Evolutionary conservation across 2,113 vertebrate genomes (phyloP).

Genomic region (Zosterops lateralis): DNA sequence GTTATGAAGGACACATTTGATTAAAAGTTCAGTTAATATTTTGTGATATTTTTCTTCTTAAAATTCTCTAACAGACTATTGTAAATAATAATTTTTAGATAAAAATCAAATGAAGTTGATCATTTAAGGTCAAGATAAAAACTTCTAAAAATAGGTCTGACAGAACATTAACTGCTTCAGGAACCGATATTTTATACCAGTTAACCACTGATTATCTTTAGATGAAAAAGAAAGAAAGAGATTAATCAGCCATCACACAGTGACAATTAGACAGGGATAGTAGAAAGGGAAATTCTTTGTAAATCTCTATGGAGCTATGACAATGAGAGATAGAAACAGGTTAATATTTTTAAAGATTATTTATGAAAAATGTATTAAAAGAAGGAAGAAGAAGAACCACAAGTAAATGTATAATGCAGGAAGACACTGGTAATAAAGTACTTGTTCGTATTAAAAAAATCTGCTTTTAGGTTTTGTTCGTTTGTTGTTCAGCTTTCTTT

Average conservation of each 20-base stretch:
- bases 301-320: background rate
- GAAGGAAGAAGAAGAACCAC: background rate
- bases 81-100: background rate
- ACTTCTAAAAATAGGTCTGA: background rate
- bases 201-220: constrained; percentile 1
- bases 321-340: background rate
- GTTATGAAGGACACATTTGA: background rate
- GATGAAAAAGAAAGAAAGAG: constrained; percentile 8
- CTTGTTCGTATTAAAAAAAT: constrained; percentile 13
- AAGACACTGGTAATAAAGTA: constrained; percentile 19
- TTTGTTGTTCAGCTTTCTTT: background rate
- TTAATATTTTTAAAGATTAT: constrained; percentile 13
- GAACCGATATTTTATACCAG: background rate
- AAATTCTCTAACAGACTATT: background rate
- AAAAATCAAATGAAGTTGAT: background rate
- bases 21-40: background rate
- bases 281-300: background rate
- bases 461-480: background rate
- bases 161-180: background rate
- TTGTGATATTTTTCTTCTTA: background rate
- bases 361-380: background rate
- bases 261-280: background rate
- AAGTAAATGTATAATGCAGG: background rate
- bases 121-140: background rate
- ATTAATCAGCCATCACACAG: constrained; percentile 14